phyloP scores from a whole-genome alignment of 2,797 vertebrate genomes.

The Myotis findleyi region DNA sequence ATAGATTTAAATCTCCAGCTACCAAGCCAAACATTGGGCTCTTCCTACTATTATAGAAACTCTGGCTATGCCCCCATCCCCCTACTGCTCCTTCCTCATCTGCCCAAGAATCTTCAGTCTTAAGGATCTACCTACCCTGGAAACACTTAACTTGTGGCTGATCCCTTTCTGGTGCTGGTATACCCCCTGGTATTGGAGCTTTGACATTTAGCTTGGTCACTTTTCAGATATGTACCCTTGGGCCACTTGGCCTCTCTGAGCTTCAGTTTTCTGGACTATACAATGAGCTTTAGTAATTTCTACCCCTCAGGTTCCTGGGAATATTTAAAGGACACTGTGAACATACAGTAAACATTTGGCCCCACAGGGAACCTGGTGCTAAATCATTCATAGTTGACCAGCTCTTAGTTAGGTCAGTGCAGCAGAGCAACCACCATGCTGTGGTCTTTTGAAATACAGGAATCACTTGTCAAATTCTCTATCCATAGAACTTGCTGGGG shows the following conservation, averaged over 20 bases:
- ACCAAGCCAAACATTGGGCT: neutral
- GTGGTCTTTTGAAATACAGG: slow-evolving; percentile 64
- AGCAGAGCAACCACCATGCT: slow-evolving; percentile 24
- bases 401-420: slow-evolving; percentile 64
- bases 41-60: neutral
- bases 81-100: neutral
- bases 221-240: neutral
- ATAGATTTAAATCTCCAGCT: neutral
- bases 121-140: neutral
- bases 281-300: neutral
- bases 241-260: neutral
- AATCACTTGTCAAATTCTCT: slow-evolving; percentile 63
- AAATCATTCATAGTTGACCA: slow-evolving; percentile 72
- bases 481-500: slow-evolving; percentile 17
- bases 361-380: slow-evolving; percentile 50
- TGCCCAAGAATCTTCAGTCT: neutral
- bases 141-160: neutral
- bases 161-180: neutral
- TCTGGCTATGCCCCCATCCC: neutral
- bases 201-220: neutral
- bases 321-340: slow-evolving; percentile 51
- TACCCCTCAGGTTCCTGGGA: neutral
- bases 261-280: slow-evolving; percentile 15
- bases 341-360: slow-evolving; percentile 39
- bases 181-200: neutral